These are phyloP conservation scores for Perdita meconis DNA, from an alignment of 2,888 invertebrate species.

Conservation along the genomic window DNA sequence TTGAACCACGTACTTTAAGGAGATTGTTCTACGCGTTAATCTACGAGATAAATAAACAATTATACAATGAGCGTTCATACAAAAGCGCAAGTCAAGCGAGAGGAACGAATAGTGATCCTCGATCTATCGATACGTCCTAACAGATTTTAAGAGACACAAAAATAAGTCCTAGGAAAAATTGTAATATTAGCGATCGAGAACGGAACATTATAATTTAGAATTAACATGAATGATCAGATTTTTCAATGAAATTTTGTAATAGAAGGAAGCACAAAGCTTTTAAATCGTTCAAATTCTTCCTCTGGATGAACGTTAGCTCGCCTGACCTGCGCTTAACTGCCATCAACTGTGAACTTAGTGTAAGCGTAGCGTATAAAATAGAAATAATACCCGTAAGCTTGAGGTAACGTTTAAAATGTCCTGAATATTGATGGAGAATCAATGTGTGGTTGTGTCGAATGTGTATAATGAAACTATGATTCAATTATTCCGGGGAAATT, in stretches of 20 bases:
- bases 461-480: constrained; percentile 44
- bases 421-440: constrained; percentile 37
- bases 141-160: constrained; percentile 28
- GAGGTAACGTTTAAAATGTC: constrained; percentile 31
- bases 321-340: constrained; percentile 67
- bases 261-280: not conserved
- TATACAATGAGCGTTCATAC: constrained; percentile 24
- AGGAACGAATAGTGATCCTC: constrained; percentile 7
- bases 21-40: constrained; percentile 38
- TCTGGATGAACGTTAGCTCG: constrained; percentile 5
- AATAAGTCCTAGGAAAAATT: constrained; percentile 14
- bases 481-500: constrained; percentile 47
- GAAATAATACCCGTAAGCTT: constrained; percentile 33
- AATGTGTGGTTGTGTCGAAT: constrained; percentile 49
- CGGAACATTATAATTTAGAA: constrained; percentile 7
- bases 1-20: constrained; percentile 52
- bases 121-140: constrained; percentile 28
- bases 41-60: constrained; percentile 4
- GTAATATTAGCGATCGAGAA: constrained; percentile 7
- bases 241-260: constrained; percentile 33
- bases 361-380: constrained; percentile 53
- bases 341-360: constrained; percentile 54
- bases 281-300: constrained; percentile 10
- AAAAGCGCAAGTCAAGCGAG: constrained; percentile 60
- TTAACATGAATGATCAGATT: constrained; percentile 17